Base-by-base conservation (phyloP, 2,113 vertebrate genomes). In the Ceyx melanurus region DNA sequence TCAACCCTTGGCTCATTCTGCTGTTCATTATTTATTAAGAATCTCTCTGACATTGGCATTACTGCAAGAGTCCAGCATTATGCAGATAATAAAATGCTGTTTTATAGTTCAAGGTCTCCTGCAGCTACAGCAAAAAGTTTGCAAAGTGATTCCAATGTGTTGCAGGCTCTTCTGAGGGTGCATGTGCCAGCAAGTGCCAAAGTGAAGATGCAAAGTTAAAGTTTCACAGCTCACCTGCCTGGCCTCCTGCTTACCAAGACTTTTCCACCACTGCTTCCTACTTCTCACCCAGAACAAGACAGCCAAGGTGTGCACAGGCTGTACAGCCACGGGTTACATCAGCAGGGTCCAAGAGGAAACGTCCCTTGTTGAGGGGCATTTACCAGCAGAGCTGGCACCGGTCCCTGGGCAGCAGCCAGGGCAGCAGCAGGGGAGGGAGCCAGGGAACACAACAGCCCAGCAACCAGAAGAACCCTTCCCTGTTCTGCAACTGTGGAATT, bases 1-100 rank as follows among this genome's bases (percentile, higher is more conserved):
- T 97, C 97, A 97, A 71, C 93, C 92, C 84, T 93, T 89, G 87
- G 95, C 97, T 96, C 95, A 37, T 87, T 85, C 89, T 94, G 94
- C 91, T 95, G 75, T 91, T 97, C 94, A 95, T 97, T 97, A 97
- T 96, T 97, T 98, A 98, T 97, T 96, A 97, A 97, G 96, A 88
- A 88, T 94, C 96, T 94, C 83, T 11, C 31, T 96, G 94, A 96
- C 91, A 75, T 8, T 89, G 82, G 90, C 89, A 60, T 89, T 91
- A 71, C 90, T 90, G 96, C 97, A 87, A 84, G 88, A 92, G 94
- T 96, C 96, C 96, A 9, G 90, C 19, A 5, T 73, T 51, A 64
- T 87, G 95, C 90, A 96, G 96, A 96, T 94, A 94, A 97, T 95
- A 93, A 95, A 97, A 95, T 7, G 71, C 78, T 94, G 67, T 89